Evolutionary conservation across 2,888 invertebrate species (phyloP).

Genomic region (Tricholauxania praeusta): DNA sequence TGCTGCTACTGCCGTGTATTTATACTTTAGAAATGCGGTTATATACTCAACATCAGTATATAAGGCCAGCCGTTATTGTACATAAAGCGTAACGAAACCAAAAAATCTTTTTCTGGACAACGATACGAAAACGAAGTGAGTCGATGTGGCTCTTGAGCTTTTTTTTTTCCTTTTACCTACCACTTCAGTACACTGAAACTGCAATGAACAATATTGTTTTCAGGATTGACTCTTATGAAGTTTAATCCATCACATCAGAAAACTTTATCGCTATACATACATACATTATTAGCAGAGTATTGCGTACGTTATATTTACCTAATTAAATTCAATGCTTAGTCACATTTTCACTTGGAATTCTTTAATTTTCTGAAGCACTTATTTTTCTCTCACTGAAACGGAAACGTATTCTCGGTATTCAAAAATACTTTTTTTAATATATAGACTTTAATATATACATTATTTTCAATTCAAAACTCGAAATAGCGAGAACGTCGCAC

Average conservation of each 20-base stretch:
- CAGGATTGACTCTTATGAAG: too few relatives aligned
- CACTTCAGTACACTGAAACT: too few relatives aligned
- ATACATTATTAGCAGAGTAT: too few relatives aligned
- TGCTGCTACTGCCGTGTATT: conserved; percentile 39
- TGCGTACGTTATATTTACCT: too few relatives aligned
- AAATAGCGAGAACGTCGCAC: conserved; percentile 27
- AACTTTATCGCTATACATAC: too few relatives aligned
- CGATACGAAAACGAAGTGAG: conserved; percentile 24
- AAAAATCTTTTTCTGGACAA: conserved; percentile 33
- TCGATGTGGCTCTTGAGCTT: conserved; percentile 26
- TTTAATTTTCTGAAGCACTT: too few relatives aligned
- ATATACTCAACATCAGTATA: conserved; percentile 30
- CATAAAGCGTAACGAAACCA: conserved; percentile 40
- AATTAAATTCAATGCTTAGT: too few relatives aligned
- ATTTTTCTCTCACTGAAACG: too few relatives aligned
- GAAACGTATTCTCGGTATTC: neutral
- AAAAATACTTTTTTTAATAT: neutral
- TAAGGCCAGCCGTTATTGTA: conserved; percentile 43
- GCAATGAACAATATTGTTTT: too few relatives aligned
- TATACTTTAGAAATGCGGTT: conserved; percentile 35
- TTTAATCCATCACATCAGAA: too few relatives aligned
- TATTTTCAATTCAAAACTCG: conserved; percentile 14
- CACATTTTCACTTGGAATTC: too few relatives aligned
- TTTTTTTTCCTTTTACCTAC: conserved; percentile 5
- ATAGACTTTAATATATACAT: conserved; percentile 9